Evolutionary conservation across 2,113 vertebrate genomes (phyloP), one percentile per base, ranked within the genome.

Genomic region (Erythrocercus mccallii): DNA sequence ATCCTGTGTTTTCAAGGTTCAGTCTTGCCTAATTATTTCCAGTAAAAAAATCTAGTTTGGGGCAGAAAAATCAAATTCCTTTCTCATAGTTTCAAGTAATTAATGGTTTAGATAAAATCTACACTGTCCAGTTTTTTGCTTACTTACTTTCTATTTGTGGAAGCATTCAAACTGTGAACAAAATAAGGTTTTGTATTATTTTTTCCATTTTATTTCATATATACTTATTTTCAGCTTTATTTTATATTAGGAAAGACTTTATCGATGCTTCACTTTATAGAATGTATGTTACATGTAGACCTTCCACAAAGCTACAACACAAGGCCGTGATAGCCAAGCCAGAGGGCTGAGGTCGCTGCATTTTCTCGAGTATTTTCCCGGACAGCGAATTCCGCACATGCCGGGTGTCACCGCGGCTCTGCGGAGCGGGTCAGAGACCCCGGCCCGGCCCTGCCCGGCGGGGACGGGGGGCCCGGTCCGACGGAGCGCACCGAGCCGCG

Each of bases 261-360:
- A 47, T 12, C 33, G 45, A 38, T 40, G 45, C 24, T 81, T 81
- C 62, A 33, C 5, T 47, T 78, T 30, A 18, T 24, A 4, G 4
- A 42, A 47, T 6, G 6, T 15, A 13, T 1, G 11, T 37, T 65
- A 16, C 16, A 58, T 25, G 23, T 47, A 45, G 74, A 53, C 37
- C 11, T 66, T 15, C n/a, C 64, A 13, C 33, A 53, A 37, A 56
- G 42, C 81, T 31, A 12, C 45, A 11, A 11, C 50, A 10, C 22
- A 25, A 15, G n/a, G 50, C 86, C 0, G 11, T 6, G 24, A 6
- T 0, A 9, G 10, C 42, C 38, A 19, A 24, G 53, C n/a, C 28
- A 16, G 11, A n/a, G 51, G 31, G 69, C 22, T 28, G 58, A 25
- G 23, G 38, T 30, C 38, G 5, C 38, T 38, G 33, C 5, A 9